Conservation (phyloP, 2,888 invertebrate species). For the Fabriciana adippe region DNA sequence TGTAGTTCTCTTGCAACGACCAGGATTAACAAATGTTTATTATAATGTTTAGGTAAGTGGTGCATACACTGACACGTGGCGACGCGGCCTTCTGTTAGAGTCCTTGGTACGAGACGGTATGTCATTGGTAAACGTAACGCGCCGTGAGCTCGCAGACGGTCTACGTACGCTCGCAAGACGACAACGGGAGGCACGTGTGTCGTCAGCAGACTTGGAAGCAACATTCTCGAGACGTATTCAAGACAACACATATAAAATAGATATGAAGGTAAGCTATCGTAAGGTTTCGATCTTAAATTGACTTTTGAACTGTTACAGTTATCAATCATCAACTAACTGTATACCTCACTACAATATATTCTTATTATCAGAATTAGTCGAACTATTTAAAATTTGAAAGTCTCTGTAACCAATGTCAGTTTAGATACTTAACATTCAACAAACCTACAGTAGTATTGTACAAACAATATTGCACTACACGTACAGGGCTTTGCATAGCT, state of each 20-base stretch:
- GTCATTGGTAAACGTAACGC: constrained; percentile 77
- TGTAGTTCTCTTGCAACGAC: background rate
- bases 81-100: constrained; percentile 74
- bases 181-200: constrained; percentile 66
- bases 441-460: constrained; percentile 28
- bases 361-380: background rate
- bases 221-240: constrained; percentile 62
- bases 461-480: constrained; percentile 31
- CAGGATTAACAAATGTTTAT: constrained; percentile 6
- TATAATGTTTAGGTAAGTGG: constrained; percentile 77
- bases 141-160: constrained; percentile 80
- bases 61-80: constrained; percentile 84
- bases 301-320: background rate
- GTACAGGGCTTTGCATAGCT: constrained; percentile 34
- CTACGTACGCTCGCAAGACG: constrained; percentile 67
- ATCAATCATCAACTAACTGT: background rate
- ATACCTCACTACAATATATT: constrained; percentile 1
- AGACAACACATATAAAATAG: constrained; percentile 69
- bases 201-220: constrained; percentile 65
- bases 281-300: too few species aligned
- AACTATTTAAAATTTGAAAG: constrained; percentile 10
- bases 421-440: constrained; percentile 28
- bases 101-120: constrained; percentile 77
- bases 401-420: constrained; percentile 6
- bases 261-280: constrained; percentile 59